Evolutionary conservation across 1,140 invertebrate genomes (phyloP).

Genomic region (Drosophila arawakana): DNA sequence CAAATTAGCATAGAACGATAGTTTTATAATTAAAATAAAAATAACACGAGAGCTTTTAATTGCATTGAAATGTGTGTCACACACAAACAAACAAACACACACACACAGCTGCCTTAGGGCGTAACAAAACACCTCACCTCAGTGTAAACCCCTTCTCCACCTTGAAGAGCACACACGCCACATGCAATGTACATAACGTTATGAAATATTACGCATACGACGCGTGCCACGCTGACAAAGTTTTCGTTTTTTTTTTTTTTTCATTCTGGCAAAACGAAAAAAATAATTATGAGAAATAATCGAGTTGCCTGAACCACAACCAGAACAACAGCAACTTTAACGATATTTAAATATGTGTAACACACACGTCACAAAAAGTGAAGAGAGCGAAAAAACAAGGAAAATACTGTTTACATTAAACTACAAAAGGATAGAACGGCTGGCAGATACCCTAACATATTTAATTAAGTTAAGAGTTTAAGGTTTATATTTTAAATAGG

Average conservation of each 20-base stretch:
- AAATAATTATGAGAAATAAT: constrained; percentile 63
- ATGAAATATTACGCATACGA: constrained; percentile 68
- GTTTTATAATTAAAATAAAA: constrained; percentile 73
- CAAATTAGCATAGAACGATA: constrained; percentile 64
- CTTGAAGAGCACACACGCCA: constrained; percentile 27
- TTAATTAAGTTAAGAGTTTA: not conserved
- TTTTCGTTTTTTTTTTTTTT: constrained; percentile 19
- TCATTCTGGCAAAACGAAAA: constrained; percentile 32
- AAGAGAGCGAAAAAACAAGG: constrained; percentile 4
- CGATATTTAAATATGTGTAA: constrained; percentile 62
- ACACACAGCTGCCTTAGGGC: constrained; percentile 29
- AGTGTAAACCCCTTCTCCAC: not conserved
- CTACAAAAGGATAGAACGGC: not conserved
- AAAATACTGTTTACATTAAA: not conserved
- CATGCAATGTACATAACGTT: constrained; percentile 68
- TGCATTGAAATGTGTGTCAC: constrained; percentile 57
- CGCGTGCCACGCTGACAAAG: constrained; percentile 67
- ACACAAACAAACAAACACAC: constrained; percentile 26
- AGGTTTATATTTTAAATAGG: no score
- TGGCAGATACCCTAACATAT: not conserved
- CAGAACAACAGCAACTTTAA: constrained; percentile 41
- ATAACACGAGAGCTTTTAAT: constrained; percentile 58
- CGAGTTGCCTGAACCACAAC: constrained; percentile 26
- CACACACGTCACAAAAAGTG: constrained; percentile 20
- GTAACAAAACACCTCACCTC: not conserved